Conservation (phyloP, 2,888 invertebrate genomes). For the Drosophila siamana region DNA sequence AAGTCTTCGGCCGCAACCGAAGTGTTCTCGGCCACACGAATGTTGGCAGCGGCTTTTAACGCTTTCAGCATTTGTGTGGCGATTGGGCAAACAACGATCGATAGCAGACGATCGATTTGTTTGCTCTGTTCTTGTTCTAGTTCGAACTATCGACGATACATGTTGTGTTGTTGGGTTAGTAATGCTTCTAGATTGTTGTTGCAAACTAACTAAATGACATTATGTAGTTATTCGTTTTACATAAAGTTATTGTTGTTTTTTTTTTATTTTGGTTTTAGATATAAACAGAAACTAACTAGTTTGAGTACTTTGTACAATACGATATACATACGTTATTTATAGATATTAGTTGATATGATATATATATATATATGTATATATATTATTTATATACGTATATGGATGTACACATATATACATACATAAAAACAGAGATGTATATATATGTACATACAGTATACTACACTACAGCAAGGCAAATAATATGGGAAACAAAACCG, state of each 20-base stretch:
- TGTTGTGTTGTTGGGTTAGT: slow-evolving; percentile 51
- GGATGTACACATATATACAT: slow-evolving; percentile 21
- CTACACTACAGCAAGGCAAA: slow-evolving; percentile 74
- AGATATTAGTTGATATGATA: slow-evolving; percentile 47
- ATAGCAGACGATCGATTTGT: slow-evolving; percentile 26
- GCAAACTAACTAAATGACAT: slow-evolving; percentile 59
- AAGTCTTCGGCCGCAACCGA: slow-evolving; percentile 46
- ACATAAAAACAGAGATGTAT: slow-evolving; percentile 41
- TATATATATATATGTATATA: slow-evolving; percentile 37
- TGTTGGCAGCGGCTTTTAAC: slow-evolving; percentile 1
- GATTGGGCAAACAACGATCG: slow-evolving; percentile 24
- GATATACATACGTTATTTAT: slow-evolving; percentile 61
- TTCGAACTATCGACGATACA: slow-evolving; percentile 20
- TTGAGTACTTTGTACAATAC: slow-evolving; percentile 65
- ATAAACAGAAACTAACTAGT: slow-evolving; percentile 63
- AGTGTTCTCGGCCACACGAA: slow-evolving; percentile 33
- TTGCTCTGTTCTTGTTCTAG: background rate
- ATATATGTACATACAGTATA: slow-evolving; percentile 36
- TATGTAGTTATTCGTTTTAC: slow-evolving; percentile 38
- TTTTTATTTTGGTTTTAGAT: slow-evolving; percentile 7
- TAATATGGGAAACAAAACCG: slow-evolving; percentile 7
- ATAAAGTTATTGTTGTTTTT: slow-evolving; percentile 7
- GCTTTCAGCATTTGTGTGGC: slow-evolving; percentile 32
- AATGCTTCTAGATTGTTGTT: slow-evolving; percentile 62
- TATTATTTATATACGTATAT: slow-evolving; percentile 33